A percentile compares a stretch with the other conserved stretches of the same genome.
Evolutionary conservation across 1,140 invertebrate species (phyloP).

Genomic region (Phymastichus coffea): DNA sequence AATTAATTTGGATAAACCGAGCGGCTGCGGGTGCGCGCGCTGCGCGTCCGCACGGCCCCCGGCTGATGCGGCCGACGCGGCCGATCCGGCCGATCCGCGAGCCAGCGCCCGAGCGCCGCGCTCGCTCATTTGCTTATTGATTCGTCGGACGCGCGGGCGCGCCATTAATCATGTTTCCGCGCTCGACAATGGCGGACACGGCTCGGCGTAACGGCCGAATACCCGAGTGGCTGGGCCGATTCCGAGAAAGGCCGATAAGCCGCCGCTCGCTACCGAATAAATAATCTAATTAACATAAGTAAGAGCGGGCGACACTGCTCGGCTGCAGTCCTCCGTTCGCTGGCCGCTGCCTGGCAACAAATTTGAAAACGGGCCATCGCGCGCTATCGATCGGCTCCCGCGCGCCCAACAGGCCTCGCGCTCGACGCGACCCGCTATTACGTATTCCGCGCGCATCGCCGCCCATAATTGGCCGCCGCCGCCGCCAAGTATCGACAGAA

Average conservation of each 20-base stretch:
- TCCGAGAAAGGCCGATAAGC: too few species aligned
- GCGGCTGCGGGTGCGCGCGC: conserved; percentile 26
- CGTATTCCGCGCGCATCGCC: conserved; percentile 52
- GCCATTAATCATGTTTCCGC: too few species aligned
- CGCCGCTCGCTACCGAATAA: too few species aligned
- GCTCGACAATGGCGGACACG: too few species aligned
- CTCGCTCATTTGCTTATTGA: neutral
- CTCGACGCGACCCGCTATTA: conserved; percentile 34
- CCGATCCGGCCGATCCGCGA: too few species aligned
- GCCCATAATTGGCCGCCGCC: conserved; percentile 56
- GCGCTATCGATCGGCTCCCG: too few species aligned
- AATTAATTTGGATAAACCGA: conserved; percentile 60
- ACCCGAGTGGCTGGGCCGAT: too few species aligned
- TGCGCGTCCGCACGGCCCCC: neutral
- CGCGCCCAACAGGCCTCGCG: neutral
- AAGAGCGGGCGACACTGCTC: neutral
- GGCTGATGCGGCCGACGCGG: neutral
- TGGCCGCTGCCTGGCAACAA: too few species aligned
- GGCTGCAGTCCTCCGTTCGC: too few species aligned
- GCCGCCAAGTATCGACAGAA: conserved; percentile 48
- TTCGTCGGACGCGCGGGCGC: too few species aligned
- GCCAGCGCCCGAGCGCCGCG: neutral
- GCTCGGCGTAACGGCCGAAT: too few species aligned
- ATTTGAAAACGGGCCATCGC: too few species aligned
- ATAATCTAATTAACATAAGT: conserved; percentile 29